phyloP scores from a whole-genome alignment of 2,888 invertebrate species.

The Nycteola revayana region DNA sequence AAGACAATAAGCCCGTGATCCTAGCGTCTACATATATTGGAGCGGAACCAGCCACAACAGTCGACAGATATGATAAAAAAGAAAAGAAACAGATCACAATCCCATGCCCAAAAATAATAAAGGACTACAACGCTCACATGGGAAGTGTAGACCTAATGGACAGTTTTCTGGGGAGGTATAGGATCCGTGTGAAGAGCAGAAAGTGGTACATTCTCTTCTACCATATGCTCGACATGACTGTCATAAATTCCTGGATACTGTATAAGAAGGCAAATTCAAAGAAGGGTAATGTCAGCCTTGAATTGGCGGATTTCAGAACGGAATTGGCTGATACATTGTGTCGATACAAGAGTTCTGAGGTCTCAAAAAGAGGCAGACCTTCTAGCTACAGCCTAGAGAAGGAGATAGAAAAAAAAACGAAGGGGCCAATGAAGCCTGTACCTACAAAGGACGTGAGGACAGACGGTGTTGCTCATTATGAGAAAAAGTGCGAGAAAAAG shows the following conservation, averaged over 20 bases:
- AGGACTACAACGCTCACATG: conserved; percentile 33
- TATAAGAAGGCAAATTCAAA: conserved; percentile 35
- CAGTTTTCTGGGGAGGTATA: conserved; percentile 31
- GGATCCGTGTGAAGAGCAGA: conserved; percentile 37
- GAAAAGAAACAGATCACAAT: conserved; percentile 23
- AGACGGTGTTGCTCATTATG: conserved; percentile 28
- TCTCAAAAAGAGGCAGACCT: conserved; percentile 38
- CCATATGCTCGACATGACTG: conserved; percentile 37
- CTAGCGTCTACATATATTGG: conserved; percentile 46
- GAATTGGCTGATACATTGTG: conserved; percentile 40
- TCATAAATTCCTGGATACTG: conserved; percentile 41
- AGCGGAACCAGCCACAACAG: conserved; percentile 37
- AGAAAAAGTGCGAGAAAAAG: conserved; percentile 27
- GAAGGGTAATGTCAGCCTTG: too few species aligned
- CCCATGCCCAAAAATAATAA: conserved; percentile 32
- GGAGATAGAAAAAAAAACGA: conserved; percentile 36
- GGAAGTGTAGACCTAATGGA: too few species aligned
- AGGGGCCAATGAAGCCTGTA: conserved; percentile 36
- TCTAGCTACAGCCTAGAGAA: conserved; percentile 34
- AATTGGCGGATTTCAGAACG: conserved; percentile 37
- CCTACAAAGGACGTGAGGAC: conserved; percentile 29
- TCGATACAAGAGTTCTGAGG: conserved; percentile 35
- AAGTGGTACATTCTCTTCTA: conserved; percentile 43
- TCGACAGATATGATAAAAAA: conserved; percentile 38
- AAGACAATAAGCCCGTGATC: conserved; percentile 47